Conservation (phyloP, 2,797 vertebrate genomes). For the Tragopan temminckii region DNA sequence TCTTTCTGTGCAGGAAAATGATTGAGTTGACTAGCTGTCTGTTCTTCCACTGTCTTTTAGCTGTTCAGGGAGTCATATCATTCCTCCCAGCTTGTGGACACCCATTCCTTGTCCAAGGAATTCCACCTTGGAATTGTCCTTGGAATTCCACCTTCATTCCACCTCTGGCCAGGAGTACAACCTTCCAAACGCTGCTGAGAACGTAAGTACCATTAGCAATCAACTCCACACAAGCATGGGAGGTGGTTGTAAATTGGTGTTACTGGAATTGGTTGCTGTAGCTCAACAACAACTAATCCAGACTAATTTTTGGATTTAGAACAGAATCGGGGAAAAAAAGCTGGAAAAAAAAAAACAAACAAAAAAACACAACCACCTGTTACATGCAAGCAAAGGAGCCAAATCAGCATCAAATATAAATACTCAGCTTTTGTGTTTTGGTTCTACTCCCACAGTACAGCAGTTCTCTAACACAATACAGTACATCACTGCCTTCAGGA, state of each 20-base stretch:
- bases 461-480: too few relatives aligned
- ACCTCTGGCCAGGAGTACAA: not conserved
- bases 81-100: not conserved
- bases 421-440: not conserved
- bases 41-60: not conserved
- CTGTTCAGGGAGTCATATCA: not conserved
- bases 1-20: not conserved
- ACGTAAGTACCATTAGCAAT: not conserved
- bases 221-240: not conserved
- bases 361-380: not conserved
- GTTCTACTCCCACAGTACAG: not conserved
- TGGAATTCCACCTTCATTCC: not conserved
- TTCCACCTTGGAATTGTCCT: too few relatives aligned
- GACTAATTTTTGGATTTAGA: not conserved
- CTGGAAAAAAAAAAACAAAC: not conserved
- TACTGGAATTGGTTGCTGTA: not conserved
- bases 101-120: not conserved
- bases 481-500: too few relatives aligned
- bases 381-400: not conserved
- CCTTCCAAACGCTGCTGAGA: not conserved
- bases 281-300: not conserved
- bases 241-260: not conserved
- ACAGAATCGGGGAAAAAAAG: not conserved
- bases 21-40: not conserved
- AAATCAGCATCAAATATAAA: not conserved